These are phyloP conservation scores for Aeoliscus strigatus DNA, from an alignment of 2,797 vertebrate species.

Conservation along the genomic window DNA sequence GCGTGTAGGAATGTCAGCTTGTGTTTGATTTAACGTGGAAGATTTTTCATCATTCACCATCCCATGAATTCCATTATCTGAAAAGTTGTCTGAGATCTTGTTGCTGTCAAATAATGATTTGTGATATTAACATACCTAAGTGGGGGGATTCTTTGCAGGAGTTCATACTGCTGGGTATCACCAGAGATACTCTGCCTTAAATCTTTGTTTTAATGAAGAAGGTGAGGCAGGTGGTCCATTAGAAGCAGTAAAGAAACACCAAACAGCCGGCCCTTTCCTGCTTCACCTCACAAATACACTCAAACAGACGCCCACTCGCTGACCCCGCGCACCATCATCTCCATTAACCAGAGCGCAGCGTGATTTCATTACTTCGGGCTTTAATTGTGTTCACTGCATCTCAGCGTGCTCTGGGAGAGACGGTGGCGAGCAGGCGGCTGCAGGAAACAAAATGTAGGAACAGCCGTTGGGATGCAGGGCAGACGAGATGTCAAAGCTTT, in stretches of 20 bases:
- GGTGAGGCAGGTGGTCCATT: constrained; percentile 27
- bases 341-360: constrained; percentile 67
- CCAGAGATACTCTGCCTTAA: neutral
- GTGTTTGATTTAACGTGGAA: no score
- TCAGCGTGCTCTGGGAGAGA: constrained; percentile 52
- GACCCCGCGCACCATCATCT: constrained; percentile 57
- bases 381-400: constrained; percentile 66
- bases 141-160: no score
- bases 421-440: constrained; percentile 39
- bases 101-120: no score
- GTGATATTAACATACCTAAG: no score
- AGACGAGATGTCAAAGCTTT: constrained; percentile 76
- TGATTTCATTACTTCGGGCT: constrained; percentile 69
- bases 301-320: constrained; percentile 23
- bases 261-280: constrained; percentile 23
- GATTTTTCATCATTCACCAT: no score
- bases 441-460: constrained; percentile 39
- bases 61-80: no score
- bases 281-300: neutral
- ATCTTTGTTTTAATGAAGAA: constrained; percentile 5
- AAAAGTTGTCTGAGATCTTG: no score
- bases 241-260: constrained; percentile 17
- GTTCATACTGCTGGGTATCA: no score
- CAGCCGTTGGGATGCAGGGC: constrained; percentile 45
- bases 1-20: no score